Base-by-base conservation (phyloP, 2,113 vertebrate species). In the Sturnira hondurensis region DNA sequence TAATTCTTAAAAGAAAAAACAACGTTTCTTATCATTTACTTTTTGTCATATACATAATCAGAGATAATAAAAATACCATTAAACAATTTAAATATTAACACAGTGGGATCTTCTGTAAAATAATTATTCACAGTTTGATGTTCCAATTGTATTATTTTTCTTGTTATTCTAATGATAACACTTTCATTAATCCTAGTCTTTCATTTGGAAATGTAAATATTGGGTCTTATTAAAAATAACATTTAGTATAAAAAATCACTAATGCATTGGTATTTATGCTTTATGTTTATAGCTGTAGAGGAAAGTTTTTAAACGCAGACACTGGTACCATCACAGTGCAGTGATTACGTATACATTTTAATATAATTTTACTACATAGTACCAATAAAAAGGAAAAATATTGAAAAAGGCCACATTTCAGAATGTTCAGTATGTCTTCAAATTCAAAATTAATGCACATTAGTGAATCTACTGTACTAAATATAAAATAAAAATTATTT, bases 1-100 rank as follows among this genome's bases (percentile, higher is more conserved):
- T 36, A 84, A 28, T 94, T 97, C 84, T 97, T 96, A 67, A 61
- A 96, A 97, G 97, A 97, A 77, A 97, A 97, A 97, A 77, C n/a
- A 93, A 78, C 19, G 78, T 86, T 96, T 92, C 19, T 22, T 78
- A 16, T 65, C 87, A 86, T 95, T 89, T 6, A 93, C 36, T 85
- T 78, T 77, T 85, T 41, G 28, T 31, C 85, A 28, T 65, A 33
- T 76, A 93, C 95, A 24, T 91, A 65, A 82, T 91, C 90, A 93
- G 11, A 63, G 11, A 4, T 89, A 52, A 33, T 17, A 70, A 41
- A 68, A 43, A 12, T 67, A 91, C 43, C 24, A 16, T 92, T 82
- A 88, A 3, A 3, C 45, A 63, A 97, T 97, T 97, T 67, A 96
- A 63, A 92, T 67, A 81, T 28, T 95, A 63, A 96, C 38, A 7